Percentiles rank a stretch among this genome's conserved stretches.
Evolutionary conservation across 2,888 invertebrate genomes (phyloP).

Genomic region (Trissoscelio sp.): DNA sequence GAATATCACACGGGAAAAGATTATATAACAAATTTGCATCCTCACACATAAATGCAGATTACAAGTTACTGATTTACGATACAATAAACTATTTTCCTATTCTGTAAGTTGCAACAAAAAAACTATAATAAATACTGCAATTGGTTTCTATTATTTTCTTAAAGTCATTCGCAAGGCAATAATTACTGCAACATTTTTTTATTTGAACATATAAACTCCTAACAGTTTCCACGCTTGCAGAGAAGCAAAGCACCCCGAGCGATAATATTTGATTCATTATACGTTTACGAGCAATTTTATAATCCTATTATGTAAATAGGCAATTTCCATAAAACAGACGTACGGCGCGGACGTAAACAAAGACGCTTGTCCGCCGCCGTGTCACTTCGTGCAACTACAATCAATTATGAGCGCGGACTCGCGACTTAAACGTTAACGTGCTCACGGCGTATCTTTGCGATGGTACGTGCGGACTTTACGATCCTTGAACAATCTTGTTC

Average conservation of each 20-base stretch:
- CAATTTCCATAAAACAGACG: conserved; percentile 42
- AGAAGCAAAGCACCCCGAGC: not conserved
- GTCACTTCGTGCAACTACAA: conserved; percentile 43
- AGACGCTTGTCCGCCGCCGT: conserved; percentile 23
- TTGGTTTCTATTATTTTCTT: too few relatives aligned
- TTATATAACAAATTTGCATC: too few relatives aligned
- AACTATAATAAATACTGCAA: too few relatives aligned
- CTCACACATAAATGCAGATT: too few relatives aligned
- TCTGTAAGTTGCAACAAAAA: too few relatives aligned
- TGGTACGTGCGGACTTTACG: conserved; percentile 38
- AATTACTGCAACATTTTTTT: too few relatives aligned
- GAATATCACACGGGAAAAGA: too few relatives aligned
- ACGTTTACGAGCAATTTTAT: conserved; percentile 33
- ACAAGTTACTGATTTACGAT: too few relatives aligned
- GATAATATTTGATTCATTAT: conserved; percentile 33
- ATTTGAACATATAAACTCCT: too few relatives aligned
- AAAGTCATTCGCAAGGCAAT: too few relatives aligned
- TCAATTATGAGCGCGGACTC: conserved; percentile 48
- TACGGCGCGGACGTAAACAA: conserved; percentile 29
- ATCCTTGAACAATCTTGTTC: conserved; percentile 64
- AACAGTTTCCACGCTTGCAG: not conserved
- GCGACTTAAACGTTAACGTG: conserved; percentile 30
- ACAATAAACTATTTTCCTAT: too few relatives aligned
- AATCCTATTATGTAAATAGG: conserved; percentile 34
- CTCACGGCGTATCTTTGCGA: conserved; percentile 20